These are phyloP conservation scores for Nephrotoma guestfalica DNA, from an alignment of 2,888 invertebrate species.

Conservation along the genomic window DNA sequence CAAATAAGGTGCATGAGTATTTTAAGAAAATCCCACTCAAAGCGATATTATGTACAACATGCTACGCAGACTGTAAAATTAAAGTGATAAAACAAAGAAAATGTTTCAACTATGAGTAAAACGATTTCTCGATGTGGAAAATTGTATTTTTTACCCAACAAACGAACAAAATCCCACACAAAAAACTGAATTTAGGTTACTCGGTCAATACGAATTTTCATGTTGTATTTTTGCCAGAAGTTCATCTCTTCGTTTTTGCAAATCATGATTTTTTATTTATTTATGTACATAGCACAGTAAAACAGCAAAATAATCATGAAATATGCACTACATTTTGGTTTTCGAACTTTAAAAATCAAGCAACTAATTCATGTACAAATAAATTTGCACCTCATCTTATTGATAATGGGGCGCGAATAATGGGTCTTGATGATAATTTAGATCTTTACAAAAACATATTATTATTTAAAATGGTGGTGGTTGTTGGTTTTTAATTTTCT, in stretches of 20 bases:
- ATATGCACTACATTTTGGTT: background rate
- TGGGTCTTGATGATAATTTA: background rate
- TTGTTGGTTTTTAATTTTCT: too few species aligned
- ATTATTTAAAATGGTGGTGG: too few species aligned
- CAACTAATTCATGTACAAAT: too few species aligned
- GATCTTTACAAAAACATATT: background rate
- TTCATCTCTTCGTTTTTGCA: background rate
- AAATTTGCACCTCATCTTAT: background rate
- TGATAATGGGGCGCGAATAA: background rate
- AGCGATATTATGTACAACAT: background rate
- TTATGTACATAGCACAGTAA: background rate
- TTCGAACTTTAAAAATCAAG: background rate
- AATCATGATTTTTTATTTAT: too few species aligned
- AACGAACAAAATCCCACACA: background rate
- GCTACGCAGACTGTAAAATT: background rate
- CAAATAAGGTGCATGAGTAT: background rate
- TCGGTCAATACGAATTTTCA: background rate
- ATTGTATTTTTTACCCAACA: background rate
- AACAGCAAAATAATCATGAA: background rate
- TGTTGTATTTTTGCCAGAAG: background rate
- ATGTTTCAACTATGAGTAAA: background rate
- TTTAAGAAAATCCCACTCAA: background rate
- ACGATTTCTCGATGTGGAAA: background rate
- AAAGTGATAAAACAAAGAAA: background rate
- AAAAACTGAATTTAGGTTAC: background rate